Conservation (phyloP, 2,797 vertebrate species). For the Craterocephalus amniculus region DNA sequence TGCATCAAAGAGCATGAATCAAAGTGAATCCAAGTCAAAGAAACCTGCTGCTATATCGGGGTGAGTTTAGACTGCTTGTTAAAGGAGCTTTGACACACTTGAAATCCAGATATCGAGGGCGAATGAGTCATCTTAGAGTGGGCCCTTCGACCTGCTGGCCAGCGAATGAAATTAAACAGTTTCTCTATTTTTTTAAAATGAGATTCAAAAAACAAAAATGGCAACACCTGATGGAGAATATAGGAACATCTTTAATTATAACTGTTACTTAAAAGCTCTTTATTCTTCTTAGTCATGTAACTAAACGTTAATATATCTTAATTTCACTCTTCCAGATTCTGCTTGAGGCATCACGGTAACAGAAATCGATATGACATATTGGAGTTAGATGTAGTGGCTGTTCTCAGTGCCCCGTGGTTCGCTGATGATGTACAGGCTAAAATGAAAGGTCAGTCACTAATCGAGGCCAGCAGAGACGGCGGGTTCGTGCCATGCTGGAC, state of each 20-base stretch:
- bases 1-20: constrained; percentile 53
- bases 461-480: constrained; percentile 40
- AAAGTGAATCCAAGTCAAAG: constrained; percentile 32
- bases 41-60: constrained; percentile 1
- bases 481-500: constrained; percentile 25
- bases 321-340: constrained; percentile 36
- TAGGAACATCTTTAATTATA: neutral
- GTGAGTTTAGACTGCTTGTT: neutral
- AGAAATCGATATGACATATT: constrained; percentile 61
- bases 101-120: constrained; percentile 1
- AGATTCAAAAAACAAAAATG: neutral
- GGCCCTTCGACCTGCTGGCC: constrained; percentile 9
- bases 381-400: constrained; percentile 45
- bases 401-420: constrained; percentile 27
- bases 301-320: constrained; percentile 19
- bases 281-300: neutral
- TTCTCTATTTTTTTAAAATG: neutral
- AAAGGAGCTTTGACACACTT: neutral
- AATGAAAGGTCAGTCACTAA: constrained; percentile 72
- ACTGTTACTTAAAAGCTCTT: neutral
- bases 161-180: constrained; percentile 8
- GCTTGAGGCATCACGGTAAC: constrained; percentile 40
- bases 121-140: neutral
- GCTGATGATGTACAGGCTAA: constrained; percentile 45
- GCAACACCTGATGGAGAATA: neutral